Conservation (phyloP, 2,113 vertebrate genomes). For the Shinisaurus crocodilurus region DNA sequence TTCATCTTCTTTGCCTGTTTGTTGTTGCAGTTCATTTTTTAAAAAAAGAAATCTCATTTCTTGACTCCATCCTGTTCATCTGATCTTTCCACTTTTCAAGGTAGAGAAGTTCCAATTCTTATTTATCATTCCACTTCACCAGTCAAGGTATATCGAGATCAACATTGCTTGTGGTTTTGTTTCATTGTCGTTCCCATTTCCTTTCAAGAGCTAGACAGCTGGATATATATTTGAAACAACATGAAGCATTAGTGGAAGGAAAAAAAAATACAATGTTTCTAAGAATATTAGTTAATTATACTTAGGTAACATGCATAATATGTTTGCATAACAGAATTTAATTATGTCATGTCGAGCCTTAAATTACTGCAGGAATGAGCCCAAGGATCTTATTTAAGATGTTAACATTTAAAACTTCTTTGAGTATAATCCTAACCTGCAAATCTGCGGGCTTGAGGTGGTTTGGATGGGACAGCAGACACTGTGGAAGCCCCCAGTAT, state of each 20-base stretch:
- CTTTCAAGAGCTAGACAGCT: conserved; percentile 26
- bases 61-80: neutral
- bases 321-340: conserved; percentile 3
- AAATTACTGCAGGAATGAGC: neutral
- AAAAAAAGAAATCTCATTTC: conserved; percentile 4
- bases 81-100: conserved; percentile 6
- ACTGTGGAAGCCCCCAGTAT: too few species aligned
- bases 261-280: neutral
- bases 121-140: conserved; percentile 1
- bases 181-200: conserved; percentile 24
- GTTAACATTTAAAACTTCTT: neutral
- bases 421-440: neutral
- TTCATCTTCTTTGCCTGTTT: conserved; percentile 15
- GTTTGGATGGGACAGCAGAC: neutral
- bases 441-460: neutral
- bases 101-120: neutral
- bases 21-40: conserved; percentile 11
- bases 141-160: conserved; percentile 15
- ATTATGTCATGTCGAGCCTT: neutral
- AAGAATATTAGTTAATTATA: neutral
- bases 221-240: conserved; percentile 13
- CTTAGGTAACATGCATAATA: neutral
- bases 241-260: conserved; percentile 8
- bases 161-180: conserved; percentile 21
- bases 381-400: neutral